These are phyloP conservation scores for Bombus consobrinus DNA, from an alignment of 1,140 invertebrate species.

Conservation along the genomic window DNA sequence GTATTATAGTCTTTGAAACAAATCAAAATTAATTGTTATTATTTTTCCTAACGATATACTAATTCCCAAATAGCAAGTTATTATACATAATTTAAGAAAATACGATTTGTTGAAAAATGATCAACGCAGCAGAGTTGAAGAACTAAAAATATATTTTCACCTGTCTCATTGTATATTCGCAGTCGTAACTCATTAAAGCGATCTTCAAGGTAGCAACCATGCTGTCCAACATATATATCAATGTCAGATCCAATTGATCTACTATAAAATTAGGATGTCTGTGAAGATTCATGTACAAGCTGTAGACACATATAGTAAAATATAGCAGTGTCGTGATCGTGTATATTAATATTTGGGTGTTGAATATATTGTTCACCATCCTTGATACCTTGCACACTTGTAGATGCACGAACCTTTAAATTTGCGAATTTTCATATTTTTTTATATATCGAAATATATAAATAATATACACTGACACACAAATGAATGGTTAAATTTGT, in stretches of 20 bases:
- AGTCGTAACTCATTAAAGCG: not conserved
- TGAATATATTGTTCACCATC: slow-evolving; percentile 5
- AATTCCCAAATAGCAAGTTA: too few species aligned
- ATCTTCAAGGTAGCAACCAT: not conserved
- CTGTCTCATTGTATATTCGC: slow-evolving; percentile 18
- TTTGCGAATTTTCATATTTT: not conserved
- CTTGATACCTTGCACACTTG: slow-evolving; percentile 43
- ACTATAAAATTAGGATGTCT: rapidly evolving
- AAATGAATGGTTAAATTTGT: not conserved
- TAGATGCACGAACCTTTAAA: slow-evolving; percentile 52
- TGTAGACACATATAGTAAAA: not conserved
- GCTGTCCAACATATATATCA: rapidly evolving
- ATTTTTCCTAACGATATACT: too few species aligned
- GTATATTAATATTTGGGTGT: slow-evolving; percentile 9
- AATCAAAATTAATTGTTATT: too few species aligned
- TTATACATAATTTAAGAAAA: not conserved
- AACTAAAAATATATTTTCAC: not conserved
- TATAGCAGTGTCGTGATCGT: not conserved
- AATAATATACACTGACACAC: not conserved
- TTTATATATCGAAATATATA: not conserved
- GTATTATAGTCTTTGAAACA: too few species aligned
- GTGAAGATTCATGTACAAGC: not conserved
- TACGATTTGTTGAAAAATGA: not conserved
- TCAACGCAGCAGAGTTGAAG: not conserved
- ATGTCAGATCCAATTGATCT: rapidly evolving